phyloP scores from a whole-genome alignment of 2,113 vertebrate genomes.

The Camelus bactrianus region DNA sequence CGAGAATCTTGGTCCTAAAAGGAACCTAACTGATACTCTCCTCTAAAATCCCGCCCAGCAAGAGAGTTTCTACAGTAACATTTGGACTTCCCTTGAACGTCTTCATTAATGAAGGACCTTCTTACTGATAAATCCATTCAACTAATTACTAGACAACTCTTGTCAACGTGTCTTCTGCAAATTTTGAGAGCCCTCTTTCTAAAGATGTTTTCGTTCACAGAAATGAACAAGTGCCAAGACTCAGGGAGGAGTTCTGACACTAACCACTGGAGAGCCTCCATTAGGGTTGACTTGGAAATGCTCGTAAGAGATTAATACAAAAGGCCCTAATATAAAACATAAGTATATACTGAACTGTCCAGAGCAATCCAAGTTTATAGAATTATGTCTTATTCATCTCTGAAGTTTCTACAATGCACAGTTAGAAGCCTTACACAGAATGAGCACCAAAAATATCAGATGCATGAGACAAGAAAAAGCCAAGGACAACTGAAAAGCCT shows the following conservation, averaged over 20 bases:
- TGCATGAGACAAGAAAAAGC: background rate
- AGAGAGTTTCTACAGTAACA: background rate
- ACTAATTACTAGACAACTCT: background rate
- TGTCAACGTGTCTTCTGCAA: background rate
- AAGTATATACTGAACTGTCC: background rate
- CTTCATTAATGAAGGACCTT: background rate
- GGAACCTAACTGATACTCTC: background rate
- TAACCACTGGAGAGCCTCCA: background rate
- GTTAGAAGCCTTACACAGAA: background rate
- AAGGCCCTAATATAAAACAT: background rate
- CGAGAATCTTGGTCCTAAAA: background rate
- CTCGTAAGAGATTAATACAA: background rate
- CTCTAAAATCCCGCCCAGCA: background rate
- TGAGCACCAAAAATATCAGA: background rate
- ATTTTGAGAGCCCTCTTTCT: background rate
- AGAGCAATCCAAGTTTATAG: background rate
- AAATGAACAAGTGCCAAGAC: background rate
- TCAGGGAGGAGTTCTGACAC: background rate
- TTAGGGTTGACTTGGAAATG: background rate
- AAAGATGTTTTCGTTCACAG: background rate
- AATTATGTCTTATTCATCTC: background rate
- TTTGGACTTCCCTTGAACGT: background rate
- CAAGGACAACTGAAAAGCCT: background rate
- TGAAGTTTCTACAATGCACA: background rate
- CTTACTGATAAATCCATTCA: background rate